phyloP scores from a whole-genome alignment of 2,888 invertebrate genomes.

The Caenorhabditis zanzibari region DNA sequence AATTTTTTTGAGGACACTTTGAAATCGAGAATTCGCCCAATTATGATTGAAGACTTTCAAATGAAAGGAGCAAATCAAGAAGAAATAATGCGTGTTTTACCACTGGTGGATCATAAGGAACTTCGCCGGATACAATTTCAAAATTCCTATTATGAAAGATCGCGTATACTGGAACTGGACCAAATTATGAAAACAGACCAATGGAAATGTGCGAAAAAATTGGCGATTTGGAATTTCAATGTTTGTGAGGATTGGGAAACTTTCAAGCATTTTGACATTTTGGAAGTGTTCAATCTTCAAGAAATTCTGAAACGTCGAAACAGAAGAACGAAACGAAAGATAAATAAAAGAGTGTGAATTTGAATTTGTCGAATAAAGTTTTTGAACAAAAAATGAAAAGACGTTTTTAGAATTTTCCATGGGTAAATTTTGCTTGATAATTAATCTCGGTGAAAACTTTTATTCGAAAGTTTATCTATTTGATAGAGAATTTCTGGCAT shows the following conservation, averaged over 20 bases:
- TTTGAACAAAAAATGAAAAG: no score
- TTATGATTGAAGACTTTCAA: not conserved
- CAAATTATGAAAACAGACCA: not conserved
- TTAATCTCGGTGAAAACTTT: no score
- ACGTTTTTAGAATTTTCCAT: no score
- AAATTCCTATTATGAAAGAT: not conserved
- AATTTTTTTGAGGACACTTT: not conserved
- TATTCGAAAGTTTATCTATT: no score
- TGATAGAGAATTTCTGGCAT: no score
- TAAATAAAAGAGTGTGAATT: no score
- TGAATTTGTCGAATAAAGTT: no score
- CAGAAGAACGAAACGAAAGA: no score
- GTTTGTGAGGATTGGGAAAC: not conserved
- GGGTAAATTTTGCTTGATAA: no score
- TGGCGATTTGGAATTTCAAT: not conserved
- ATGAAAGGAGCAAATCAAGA: not conserved
- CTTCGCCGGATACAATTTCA: not conserved
- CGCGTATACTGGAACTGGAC: not conserved
- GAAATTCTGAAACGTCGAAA: no score
- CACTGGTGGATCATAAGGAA: not conserved
- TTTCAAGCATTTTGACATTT: not conserved
- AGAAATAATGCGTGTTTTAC: not conserved
- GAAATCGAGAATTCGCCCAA: not conserved
- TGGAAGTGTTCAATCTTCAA: no score
- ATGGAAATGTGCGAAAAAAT: not conserved